Evolutionary conservation across 2,888 invertebrate genomes (phyloP), one percentile per base, ranked within the genome.

Genomic region (Rhopalosiphum nymphaeae): DNA sequence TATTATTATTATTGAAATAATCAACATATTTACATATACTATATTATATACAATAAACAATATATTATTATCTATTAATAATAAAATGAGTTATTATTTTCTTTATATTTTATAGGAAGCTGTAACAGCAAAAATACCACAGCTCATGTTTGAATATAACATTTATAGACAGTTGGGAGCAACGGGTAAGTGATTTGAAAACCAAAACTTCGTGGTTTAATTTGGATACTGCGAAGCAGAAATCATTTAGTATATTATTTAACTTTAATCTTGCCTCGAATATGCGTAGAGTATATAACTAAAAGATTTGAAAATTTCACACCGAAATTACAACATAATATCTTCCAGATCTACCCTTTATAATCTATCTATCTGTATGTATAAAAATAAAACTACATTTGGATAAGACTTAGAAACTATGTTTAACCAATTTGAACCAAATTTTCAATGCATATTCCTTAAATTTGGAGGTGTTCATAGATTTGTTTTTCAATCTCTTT

Each of bases 121-220:
- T 96, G 99, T 99, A 99, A 99, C 99, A 97, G 99, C 99, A 95
- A 99, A 99, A 97, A 99, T 99, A 96, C 99, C 99, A 95, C 99
- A 99, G 97, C 97, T 99, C 96, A 99, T 99, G 96, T 97, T 99
- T 97, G 99, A 99, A 97, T 99, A 99, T 97, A 97, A 99, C 97
- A 99, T 99, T 97, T 99, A 99, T 97, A 99, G 99, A 97, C 97
- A 99, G 97, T 97, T 99, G 97, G 99, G 99, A 96, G 98, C 98
- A 96, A 98, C 98, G 97, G 99, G 99, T 99, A 96, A 97, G 98
- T 95, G 0, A 78, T 36, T 78, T 2, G 36, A 16, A 78, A 36
- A 21, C 78, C 7, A 36, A 36, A 36, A 36, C 5, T 1, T 36
- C 1, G 1, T 0, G 16, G 21, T 78, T 3, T 5, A 78, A 78